Percentiles rank a stretch among this genome's conserved stretches.
Evolutionary conservation across 2,888 invertebrate genomes (phyloP).

Genomic region (Hyles lineata): DNA sequence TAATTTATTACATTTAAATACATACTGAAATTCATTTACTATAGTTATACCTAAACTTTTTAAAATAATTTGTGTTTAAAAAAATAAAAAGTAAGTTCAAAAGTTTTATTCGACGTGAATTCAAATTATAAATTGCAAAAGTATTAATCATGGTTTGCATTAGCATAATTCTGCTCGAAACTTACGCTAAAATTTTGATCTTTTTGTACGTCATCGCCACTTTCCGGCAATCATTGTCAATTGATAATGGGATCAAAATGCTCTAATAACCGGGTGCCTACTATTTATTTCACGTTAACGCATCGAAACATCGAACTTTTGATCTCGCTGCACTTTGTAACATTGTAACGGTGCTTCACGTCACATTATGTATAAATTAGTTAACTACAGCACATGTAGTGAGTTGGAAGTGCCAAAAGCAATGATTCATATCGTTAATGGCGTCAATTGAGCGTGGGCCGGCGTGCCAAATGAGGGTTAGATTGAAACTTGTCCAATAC

Average conservation of each 20-base stretch:
- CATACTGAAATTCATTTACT: no score
- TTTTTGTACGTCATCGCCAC: no score
- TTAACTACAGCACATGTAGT: constrained; percentile 24
- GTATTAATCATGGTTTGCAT: no score
- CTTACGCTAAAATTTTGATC: no score
- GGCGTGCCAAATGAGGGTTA: constrained; percentile 45
- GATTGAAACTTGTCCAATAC: constrained; percentile 31
- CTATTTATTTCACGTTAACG: constrained; percentile 7
- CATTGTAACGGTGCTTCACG: not conserved
- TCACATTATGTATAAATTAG: constrained; percentile 37
- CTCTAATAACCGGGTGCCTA: not conserved
- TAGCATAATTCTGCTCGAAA: no score
- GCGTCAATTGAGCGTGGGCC: constrained; percentile 40
- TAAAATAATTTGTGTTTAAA: no score
- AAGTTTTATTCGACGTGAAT: no score
- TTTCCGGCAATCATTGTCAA: not conserved
- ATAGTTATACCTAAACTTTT: no score
- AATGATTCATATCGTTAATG: constrained; percentile 52
- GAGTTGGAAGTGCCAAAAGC: constrained; percentile 48
- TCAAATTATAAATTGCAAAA: no score
- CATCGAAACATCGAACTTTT: not conserved
- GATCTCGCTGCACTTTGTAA: constrained; percentile 5
- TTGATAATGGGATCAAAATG: not conserved
- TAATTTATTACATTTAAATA: no score
- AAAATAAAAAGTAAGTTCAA: no score